Evolutionary conservation across 2,797 vertebrate species (phyloP), one percentile per base, ranked within the genome.

Genomic region (Falco novaeseelandiae): DNA sequence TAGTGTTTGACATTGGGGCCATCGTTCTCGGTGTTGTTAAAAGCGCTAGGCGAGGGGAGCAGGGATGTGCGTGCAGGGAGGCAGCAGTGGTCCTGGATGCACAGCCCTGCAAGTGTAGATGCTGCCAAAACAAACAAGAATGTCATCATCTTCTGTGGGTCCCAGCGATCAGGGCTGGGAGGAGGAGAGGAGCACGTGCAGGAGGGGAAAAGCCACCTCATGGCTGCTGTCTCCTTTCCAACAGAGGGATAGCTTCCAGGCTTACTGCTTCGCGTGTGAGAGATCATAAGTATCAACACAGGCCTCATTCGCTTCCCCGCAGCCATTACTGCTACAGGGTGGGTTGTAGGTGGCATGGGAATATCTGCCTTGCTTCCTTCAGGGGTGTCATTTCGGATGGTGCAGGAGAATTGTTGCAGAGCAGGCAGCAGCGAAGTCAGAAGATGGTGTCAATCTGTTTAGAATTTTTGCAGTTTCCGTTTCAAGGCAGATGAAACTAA

Each of bases 401-500:
- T 18, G 7, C 42, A n/a, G 30, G 30, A 26, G 54, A 12, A 34
- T 6, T 34, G 67, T n/a, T 6, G 10, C 23, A 34, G 61, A 34
- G 67, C 79, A 48, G 69, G 55, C 22, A 1, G 57, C 63, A 80
- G 10, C 8, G 8, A 32, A 72, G 71, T 66, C 88, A 77, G 72
- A 48, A 61, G 51, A 38, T 66, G 14, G 48, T 76, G 44, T 62
- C 90, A 86, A n/a, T 92, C 89, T 81, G 65, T 69, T 81, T 77
- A 20, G 26, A 42, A 44, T 91, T 90, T 88, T 82, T 87, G 55
- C 65, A 76, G 34, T 57, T 91, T 49, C 54, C 76, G 34, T 84
- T 96, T 91, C 42, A 20, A 46, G 80, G 61, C 72, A 87, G 85
- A 88, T 73, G 77, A 97, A 92, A 66, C 83, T 86, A 84, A 87